These are phyloP conservation scores for Galago senegalensis DNA, from an alignment of 2,797 vertebrate species.

Conservation along the genomic window DNA sequence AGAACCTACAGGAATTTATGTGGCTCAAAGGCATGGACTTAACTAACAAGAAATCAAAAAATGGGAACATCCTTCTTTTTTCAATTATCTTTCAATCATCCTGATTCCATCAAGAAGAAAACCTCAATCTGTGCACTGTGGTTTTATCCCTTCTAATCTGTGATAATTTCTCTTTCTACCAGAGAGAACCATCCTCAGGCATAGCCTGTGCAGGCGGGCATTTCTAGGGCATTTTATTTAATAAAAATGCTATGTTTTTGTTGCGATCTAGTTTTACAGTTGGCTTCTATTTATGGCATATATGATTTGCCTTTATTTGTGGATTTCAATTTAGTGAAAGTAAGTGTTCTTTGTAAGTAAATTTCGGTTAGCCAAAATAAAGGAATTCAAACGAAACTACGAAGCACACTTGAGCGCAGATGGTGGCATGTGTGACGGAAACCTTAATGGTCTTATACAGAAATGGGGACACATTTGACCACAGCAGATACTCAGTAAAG, in stretches of 20 bases:
- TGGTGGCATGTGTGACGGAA: not conserved
- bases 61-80: not conserved
- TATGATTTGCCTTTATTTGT: not conserved
- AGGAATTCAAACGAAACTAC: conserved; percentile 48
- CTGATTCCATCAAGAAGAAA: conserved; percentile 60
- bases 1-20: not conserved
- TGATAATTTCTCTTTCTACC: conserved; percentile 57
- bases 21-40: not conserved
- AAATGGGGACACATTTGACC: conserved; percentile 31
- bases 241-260: conserved; percentile 1
- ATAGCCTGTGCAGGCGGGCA: not conserved
- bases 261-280: conserved; percentile 58
- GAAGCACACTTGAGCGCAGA: conserved; percentile 31
- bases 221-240: not conserved
- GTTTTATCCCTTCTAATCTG: conserved; percentile 64
- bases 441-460: not conserved
- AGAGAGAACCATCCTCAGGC: not conserved
- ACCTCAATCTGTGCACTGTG: not conserved
- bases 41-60: conserved; percentile 47
- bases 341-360: conserved; percentile 49
- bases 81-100: conserved; percentile 46
- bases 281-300: conserved; percentile 18
- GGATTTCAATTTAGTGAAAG: conserved; percentile 18
- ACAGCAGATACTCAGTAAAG: conserved; percentile 1
- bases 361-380: conserved; percentile 32